Evolutionary conservation across 2,797 vertebrate genomes (phyloP).

Genomic region (Novumbra hubbsi): DNA sequence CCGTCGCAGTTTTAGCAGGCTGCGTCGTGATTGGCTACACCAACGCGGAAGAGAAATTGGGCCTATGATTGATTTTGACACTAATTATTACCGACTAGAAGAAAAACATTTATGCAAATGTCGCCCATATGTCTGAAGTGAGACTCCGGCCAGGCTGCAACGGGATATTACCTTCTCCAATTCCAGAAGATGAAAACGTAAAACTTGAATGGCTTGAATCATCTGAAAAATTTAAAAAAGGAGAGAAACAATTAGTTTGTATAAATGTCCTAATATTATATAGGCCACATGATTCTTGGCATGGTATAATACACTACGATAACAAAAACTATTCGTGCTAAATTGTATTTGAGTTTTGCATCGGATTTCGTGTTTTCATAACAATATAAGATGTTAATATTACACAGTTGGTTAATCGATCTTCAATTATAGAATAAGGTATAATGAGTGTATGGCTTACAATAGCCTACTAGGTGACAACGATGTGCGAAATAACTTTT

Average conservation of each 20-base stretch:
- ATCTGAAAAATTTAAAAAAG: slow-evolving; percentile 85
- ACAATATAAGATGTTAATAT: slow-evolving; percentile 48
- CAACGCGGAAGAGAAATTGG: slow-evolving; percentile 88
- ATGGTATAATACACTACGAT: slow-evolving; percentile 46
- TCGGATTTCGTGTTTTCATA: slow-evolving; percentile 63
- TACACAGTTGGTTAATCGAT: slow-evolving; percentile 38
- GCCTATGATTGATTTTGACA: slow-evolving; percentile 93
- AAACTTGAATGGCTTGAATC: slow-evolving; percentile 99
- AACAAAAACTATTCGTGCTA: slow-evolving; percentile 57
- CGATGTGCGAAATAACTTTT: slow-evolving; percentile 48
- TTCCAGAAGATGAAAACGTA: slow-evolving; percentile 99
- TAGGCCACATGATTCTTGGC: slow-evolving; percentile 51
- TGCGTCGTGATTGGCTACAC: slow-evolving; percentile 84
- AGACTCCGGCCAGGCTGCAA: slow-evolving; percentile 56
- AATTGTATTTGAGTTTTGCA: slow-evolving; percentile 20
- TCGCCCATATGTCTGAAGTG: slow-evolving; percentile 68
- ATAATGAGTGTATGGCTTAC: slow-evolving; percentile 43
- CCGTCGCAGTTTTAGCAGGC: slow-evolving; percentile 83
- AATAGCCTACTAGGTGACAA: slow-evolving; percentile 31
- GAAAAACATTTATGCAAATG: slow-evolving; percentile 95
- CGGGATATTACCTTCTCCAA: slow-evolving; percentile 96
- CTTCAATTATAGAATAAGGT: slow-evolving; percentile 21
- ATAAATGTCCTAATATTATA: slow-evolving; percentile 62
- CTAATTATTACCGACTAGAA: slow-evolving; percentile 90
- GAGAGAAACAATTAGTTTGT: slow-evolving; percentile 63